Conservation (phyloP, 1,140 invertebrate species). For the Pantala flavescens region DNA sequence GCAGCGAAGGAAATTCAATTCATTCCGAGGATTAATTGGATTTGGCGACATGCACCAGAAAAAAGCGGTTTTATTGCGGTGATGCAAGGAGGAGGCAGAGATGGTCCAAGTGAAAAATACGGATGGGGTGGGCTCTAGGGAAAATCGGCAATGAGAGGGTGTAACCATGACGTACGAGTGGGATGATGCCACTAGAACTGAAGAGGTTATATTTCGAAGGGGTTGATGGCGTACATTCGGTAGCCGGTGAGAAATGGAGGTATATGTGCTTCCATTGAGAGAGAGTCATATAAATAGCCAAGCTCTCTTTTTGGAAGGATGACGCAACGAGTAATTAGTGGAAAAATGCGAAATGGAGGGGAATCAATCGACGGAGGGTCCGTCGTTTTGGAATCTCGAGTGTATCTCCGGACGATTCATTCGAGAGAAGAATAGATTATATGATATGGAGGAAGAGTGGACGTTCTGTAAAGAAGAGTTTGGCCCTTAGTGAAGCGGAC, state of each 20-base stretch:
- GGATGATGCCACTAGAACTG: not conserved
- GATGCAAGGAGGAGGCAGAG: not conserved
- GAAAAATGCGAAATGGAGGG: not conserved
- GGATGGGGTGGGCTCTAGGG: not conserved
- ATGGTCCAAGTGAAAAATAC: not conserved
- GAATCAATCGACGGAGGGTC: too few relatives aligned
- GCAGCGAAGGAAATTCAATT: too few relatives aligned
- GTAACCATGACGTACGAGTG: not conserved
- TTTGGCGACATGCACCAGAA: too few relatives aligned
- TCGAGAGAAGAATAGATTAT: too few relatives aligned
- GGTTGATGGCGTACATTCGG: not conserved
- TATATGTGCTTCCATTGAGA: too few relatives aligned
- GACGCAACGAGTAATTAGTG: slow-evolving; percentile 2
- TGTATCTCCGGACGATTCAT: too few relatives aligned
- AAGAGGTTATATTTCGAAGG: slow-evolving; percentile 9
- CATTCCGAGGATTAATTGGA: too few relatives aligned
- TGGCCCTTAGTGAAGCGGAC: too few relatives aligned
- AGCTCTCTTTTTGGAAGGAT: not conserved
- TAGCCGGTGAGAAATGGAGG: not conserved
- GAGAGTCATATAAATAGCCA: too few relatives aligned
- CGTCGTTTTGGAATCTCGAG: too few relatives aligned
- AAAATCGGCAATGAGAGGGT: not conserved
- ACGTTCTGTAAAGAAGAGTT: too few relatives aligned
- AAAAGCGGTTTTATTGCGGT: not conserved
- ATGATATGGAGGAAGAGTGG: too few relatives aligned